Evolutionary conservation across 2,113 vertebrate genomes (phyloP), one percentile per base, ranked within the genome.

Genomic region (Megaleporinus macrocephalus): DNA sequence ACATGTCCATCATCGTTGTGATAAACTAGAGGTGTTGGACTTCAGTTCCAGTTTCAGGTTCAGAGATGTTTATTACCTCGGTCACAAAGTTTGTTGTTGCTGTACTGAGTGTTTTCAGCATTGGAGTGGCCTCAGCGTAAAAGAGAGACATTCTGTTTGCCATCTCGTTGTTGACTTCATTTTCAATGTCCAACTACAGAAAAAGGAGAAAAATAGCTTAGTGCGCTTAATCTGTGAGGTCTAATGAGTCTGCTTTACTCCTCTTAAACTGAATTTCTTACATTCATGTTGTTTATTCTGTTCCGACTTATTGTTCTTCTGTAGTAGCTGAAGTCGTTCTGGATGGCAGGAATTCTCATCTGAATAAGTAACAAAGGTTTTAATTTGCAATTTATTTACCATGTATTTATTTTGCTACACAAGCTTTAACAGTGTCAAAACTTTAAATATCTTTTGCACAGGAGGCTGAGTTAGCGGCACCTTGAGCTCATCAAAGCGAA

Each of bases 81-180:
- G 96, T 95, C 81, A 99, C 98, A 94, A 99, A 99, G 92, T 94
- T 95, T 13, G 96, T 99, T 0, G 97, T 99, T n/a, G 97, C 97
- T 0, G 94, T 98, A 91, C 98, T 99, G 44, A 99, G 95, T 0
- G 97, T 99, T 87, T 99, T 99, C 90, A 99, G 92, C 97, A 99
- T 99, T 1, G 98, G 98, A 0, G 98, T 99, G 75, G 98, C 98
- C 90, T 99, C 98, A 2, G 98, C 98, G 20, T 99, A 99, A 90
- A 99, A 99, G 63, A 99, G 94, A 81, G 98, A 99, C 98, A 99
- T 99, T 89, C 97, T 94, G 85, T 99, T 99, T 78, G 98, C 98
- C 98, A 99, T 99, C 92, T 99, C 98, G 12, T 99, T 99, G 92
- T 99, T 99, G 53, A 99, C 98, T 93, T 99, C 97, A 73, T 92